Evolutionary conservation across 2,888 invertebrate genomes (phyloP), one percentile per base, ranked within the genome.

Genomic region (Notodonta dromedarius): DNA sequence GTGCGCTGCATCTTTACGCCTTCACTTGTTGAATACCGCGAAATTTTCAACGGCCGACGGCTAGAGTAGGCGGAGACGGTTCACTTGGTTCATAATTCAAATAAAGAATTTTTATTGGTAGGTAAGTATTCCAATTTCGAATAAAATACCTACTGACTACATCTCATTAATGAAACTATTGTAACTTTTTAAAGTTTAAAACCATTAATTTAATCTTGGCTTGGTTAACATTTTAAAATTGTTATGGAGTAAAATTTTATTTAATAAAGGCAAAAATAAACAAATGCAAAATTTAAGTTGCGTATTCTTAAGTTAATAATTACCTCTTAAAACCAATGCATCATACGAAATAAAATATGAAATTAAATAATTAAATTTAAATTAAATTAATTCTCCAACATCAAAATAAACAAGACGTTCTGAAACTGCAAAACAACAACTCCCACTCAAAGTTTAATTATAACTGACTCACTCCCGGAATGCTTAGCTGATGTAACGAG

Each of bases 1-100:
- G 71, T 76, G 76, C 77, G 78, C 76, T 84, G 86, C 87, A 86
- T 82, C 86, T 86, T 89, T 84, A 85, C 83, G 86, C 86, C 84
- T 85, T 67, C 78, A 91, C 91, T 91, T 91, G 91, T 91, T 91
- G 91, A 86, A 85, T 77, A 80, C 61, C 69, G 66, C 69, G 73
- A 78, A 74, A 73, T 74, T 76, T 77, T 73, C 68, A 67, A 68
- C 71, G 59, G 62, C 60, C 56, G 73, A 67, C 69, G 63, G 67
- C 75, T 71, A 65, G 73, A 70, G 70, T 67, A 67, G 66, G 62
- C 67, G 70, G 67, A 72, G 70, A 60, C 55, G 61, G 32, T 69
- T 62, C 44, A 52, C 50, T 50, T 16, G 16, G 50, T 13, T 11
- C n/a, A 9, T 9, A 39, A 39, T 39, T 54, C 39, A 39, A 39